Evolutionary conservation across 2,888 invertebrate species (phyloP), one percentile per base, ranked within the genome.

Genomic region (Agrochola macilenta): DNA sequence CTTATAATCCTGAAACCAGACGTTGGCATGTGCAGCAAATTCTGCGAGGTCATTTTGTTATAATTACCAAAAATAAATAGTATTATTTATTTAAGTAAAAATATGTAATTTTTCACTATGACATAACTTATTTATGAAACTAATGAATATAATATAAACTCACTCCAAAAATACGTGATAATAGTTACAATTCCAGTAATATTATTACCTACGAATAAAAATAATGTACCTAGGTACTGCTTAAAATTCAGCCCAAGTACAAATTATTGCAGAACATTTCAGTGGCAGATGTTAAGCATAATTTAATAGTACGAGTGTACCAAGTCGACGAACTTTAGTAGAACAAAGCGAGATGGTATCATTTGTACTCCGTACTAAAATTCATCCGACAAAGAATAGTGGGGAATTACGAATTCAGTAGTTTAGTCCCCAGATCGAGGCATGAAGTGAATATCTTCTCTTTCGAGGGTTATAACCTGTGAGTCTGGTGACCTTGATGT

Each of bases 331-430:
- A 86, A 85, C 85, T 88, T 87, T 82, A 76, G 63, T 54, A 35
- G 85, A 78, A 89, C 78, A 85, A 86, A 81, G 79, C 76, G 80
- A 73, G 76, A 75, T 65, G 61, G 78, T 85, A 81, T 86, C 78
- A 87, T 83, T 88, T 79, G 79, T 78, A 84, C 85, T 81, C 75
- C n/a, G 68, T 73, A 82, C 86, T 83, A 79, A 88, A 91, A 87
- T 88, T 87, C 79, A 86, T 86, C 77, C 69, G 69, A 76, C 82
- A 76, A 87, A 89, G 88, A 83, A 87, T 82, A 87, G 79, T 84
- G 74, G 75, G 68, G 74, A 80, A 86, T 89, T 87, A 88, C 84
- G 88, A 88, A 91, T 90, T 90, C 89, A 89, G 83, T 86, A 88
- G 84, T 87, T 86, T 74, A 52, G 76, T 78, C 78, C 83, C 79